Base-by-base conservation (phyloP, 2,888 invertebrate genomes). In the Cyclophora albipunctata region DNA sequence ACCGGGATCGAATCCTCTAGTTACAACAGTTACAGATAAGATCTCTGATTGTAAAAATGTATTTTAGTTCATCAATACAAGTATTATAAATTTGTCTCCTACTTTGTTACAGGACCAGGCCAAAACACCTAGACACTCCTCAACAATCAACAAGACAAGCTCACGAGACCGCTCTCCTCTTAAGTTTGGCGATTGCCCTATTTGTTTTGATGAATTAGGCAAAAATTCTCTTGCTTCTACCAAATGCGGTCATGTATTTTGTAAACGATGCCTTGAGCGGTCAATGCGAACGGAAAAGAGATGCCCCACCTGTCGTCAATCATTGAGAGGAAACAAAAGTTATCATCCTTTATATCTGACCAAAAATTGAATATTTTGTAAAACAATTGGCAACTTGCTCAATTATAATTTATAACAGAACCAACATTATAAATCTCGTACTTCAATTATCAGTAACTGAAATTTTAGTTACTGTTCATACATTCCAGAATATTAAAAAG, bases 221-320 rank as follows among this genome's bases (percentile, higher is more conserved):
- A 69, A 58, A 53, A 73, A 72, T 42, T 73, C 74, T 40, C 57
- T 81, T 54, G 77, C 73, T 47, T 79, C 84, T 44, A 84, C 83
- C 5, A 79, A 69, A 59, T 84, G 84, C 69, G 84, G 84, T 3
- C 83, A 84, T 65, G 76, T 84, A 0, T 84, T 66, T 55, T 84
- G 83, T 52, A 48, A 69, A 5, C 54, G 54, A 45, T 84, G 84
- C 53, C 52, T 84, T 40, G 53, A 75, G 57, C 50, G 53, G 35
- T 63, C 69, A 47, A 49, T 81, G 3, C 54, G 59, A 53, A 3
- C 53, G 35, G 64, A 71, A 41, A 75, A 73, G 42, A 71, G 55
- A 51, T 84, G 83, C 46, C 84, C 84, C 5, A 78, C 74, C 34
- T 84, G 83, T 49, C 69, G 83, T 52, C 51, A 57, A 45, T 6